Evolutionary conservation across 2,113 vertebrate genomes (phyloP).

Genomic region (Enhydra lutris): DNA sequence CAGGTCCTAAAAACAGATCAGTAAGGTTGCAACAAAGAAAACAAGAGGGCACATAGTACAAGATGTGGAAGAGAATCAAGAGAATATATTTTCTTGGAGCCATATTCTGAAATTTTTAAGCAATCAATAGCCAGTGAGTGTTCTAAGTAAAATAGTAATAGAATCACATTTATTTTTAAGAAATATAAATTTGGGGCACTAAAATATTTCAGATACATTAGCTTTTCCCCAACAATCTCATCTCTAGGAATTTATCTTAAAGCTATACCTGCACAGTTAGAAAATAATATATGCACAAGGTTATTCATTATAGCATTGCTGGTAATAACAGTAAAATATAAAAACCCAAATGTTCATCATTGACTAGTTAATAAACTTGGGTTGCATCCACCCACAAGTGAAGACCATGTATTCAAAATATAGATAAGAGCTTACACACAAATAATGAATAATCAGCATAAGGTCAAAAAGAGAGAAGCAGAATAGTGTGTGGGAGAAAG

Average conservation of each 20-base stretch:
- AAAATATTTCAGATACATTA: background rate
- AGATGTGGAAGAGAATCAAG: background rate
- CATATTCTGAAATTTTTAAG: background rate
- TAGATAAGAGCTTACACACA: background rate
- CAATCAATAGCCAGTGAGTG: background rate
- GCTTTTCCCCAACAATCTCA: background rate
- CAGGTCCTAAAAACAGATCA: background rate
- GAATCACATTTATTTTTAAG: background rate
- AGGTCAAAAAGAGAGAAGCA: background rate
- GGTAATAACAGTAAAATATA: background rate
- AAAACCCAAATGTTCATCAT: background rate
- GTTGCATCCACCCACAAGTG: background rate
- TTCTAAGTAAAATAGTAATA: background rate
- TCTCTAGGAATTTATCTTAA: background rate
- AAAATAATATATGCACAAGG: background rate
- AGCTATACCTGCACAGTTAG: background rate
- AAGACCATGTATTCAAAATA: background rate
- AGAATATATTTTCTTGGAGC: background rate
- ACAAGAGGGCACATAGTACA: background rate
- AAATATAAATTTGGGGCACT: background rate
- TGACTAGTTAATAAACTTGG: background rate
- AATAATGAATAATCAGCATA: background rate
- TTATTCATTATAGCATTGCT: background rate
- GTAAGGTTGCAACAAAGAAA: background rate
- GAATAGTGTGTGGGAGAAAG: background rate